Evolutionary conservation across 64 coral and sea anemone genomes (phyloP).

Genomic region (Montipora foliosa): DNA sequence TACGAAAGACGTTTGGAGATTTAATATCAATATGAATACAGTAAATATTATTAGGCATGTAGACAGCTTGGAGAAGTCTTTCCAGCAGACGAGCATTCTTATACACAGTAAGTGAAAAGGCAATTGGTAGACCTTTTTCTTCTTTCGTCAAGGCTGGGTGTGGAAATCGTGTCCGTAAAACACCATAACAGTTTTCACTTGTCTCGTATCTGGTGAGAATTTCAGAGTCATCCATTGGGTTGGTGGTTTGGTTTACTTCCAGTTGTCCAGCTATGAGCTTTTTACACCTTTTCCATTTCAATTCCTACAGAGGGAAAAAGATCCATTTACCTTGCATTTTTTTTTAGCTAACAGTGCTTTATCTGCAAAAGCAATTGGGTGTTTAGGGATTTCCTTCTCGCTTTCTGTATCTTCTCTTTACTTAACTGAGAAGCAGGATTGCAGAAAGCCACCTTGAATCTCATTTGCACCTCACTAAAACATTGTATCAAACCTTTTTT

Average conservation of each 20-base stretch:
- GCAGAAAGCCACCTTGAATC: no score
- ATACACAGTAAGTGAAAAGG: slow-evolving; percentile 44
- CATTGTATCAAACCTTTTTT: no score
- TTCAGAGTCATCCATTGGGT: background rate
- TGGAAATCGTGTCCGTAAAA: slow-evolving; percentile 2
- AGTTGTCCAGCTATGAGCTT: slow-evolving; percentile 35
- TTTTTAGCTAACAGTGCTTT: no score
- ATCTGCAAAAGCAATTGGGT: no score
- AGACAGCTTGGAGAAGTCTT: slow-evolving; percentile 32
- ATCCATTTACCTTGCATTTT: background rate
- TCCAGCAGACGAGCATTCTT: slow-evolving; percentile 34
- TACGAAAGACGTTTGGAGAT: slow-evolving; percentile 8
- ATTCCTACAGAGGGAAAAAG: background rate
- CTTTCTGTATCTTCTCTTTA: no score
- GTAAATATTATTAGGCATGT: slow-evolving; percentile 53
- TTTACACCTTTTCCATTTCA: slow-evolving; percentile 19
- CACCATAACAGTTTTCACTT: background rate
- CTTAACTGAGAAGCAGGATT: no score
- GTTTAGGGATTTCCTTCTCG: no score
- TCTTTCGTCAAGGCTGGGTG: slow-evolving; percentile 5
- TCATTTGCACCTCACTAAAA: no score
- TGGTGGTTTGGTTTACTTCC: background rate
- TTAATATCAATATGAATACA: slow-evolving; percentile 57
- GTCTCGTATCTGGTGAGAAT: background rate
- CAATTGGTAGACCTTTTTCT: slow-evolving; percentile 34